Evolutionary conservation across 2,888 invertebrate genomes (phyloP), one percentile per base, ranked within the genome.

Genomic region (Copidosoma aretas): DNA sequence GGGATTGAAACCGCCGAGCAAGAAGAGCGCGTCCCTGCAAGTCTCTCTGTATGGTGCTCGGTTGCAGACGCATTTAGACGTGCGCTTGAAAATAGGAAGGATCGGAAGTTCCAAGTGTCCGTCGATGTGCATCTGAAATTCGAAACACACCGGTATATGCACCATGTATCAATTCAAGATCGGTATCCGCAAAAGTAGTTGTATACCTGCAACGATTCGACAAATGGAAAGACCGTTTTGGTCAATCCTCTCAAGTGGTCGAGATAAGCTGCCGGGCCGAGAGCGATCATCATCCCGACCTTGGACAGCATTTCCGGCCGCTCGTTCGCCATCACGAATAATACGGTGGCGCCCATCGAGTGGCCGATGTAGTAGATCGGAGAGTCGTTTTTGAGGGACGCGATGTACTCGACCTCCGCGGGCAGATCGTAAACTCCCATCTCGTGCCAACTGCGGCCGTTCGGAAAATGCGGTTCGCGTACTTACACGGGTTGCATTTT

Each of bases 391-490:
- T 89, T 89, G 3, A 88, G 75, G 89, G 74, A 62, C 14, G 70
- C 73, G 2, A 82, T 74, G 41, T 80, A 77, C 19, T 61, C 49
- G 25, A 82, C 75, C 63, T 75, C 90, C 0, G 95, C 93, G 14
- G 97, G 95, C 64, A 97, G 80, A 84, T 98, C 98, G 78, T 92
- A 89, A 49, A 90, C 83, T 0, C 92, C 95, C 86, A 95, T 93
- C 83, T 98, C 95, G 78, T 97, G 93, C 87, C 92, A 97, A 76
- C 94, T 94, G 77, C 87, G 12, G n/a, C 32, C 4, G 32, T 32
- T 5, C 32, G 8, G 8, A 5, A 32, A 8, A 8, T 32, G 32
- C 8, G 32, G 32, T 32, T 32, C 8, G 8, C 32, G 32, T 32
- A 32, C 8, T 5, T 32, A 32, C 32, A 32, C 3, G 32, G 32